Evolutionary conservation across 2,113 vertebrate species (phyloP).

Genomic region (Myrmecophaga tridactyla): DNA sequence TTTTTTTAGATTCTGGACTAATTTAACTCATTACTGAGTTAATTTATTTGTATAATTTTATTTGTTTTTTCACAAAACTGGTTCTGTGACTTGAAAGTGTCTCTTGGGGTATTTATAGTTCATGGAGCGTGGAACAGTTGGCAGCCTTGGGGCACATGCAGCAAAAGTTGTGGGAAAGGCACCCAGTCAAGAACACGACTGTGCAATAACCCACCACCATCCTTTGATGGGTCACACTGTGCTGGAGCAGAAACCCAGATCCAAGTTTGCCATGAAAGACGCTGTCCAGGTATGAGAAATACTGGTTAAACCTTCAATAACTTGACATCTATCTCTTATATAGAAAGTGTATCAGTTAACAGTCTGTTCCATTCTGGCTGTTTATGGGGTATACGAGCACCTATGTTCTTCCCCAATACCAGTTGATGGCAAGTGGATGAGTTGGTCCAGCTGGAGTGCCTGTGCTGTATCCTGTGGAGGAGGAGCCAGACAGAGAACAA

Average conservation of each 20-base stretch:
- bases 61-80: conserved; percentile 17
- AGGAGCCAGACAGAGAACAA: conserved; percentile 90
- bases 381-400: neutral
- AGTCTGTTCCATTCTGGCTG: neutral
- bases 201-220: conserved; percentile 91
- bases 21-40: neutral
- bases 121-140: conserved; percentile 92
- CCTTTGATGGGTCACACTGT: conserved; percentile 87
- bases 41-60: conserved; percentile 40
- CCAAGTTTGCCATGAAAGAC: conserved; percentile 90
- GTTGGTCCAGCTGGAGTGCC: conserved; percentile 92
- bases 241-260: conserved; percentile 89
- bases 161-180: conserved; percentile 91
- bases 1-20: conserved; percentile 16
- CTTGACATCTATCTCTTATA: neutral
- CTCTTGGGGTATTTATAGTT: conserved; percentile 83
- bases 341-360: neutral
- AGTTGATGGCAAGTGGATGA: conserved; percentile 96
- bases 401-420: conserved; percentile 14
- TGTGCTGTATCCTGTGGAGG: conserved; percentile 95
- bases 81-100: neutral
- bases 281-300: conserved; percentile 89
- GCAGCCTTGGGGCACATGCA: conserved; percentile 93
- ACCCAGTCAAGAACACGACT: conserved; percentile 88
- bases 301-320: neutral